Evolutionary conservation across 2,113 vertebrate species (phyloP).

Genomic region (Cyprinus carpio): DNA sequence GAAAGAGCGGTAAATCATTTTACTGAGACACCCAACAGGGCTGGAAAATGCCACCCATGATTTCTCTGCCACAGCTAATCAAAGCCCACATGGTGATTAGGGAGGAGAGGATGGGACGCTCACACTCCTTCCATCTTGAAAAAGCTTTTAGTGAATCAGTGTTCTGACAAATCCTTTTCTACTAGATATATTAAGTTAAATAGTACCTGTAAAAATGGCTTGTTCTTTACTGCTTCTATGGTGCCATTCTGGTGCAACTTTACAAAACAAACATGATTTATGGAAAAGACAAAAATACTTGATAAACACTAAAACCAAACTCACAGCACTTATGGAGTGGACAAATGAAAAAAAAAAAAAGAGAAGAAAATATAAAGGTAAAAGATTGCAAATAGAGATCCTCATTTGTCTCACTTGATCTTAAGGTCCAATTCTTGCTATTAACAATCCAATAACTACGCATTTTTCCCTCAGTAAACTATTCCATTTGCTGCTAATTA

Average conservation of each 20-base stretch:
- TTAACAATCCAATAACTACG: no score
- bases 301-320: background rate
- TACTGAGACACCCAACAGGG: constrained; percentile 62
- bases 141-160: constrained; percentile 54
- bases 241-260: background rate
- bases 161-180: background rate
- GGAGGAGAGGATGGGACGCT: constrained; percentile 49
- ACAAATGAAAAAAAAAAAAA: background rate
- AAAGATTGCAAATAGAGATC: background rate
- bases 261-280: background rate
- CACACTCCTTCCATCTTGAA: constrained; percentile 61
- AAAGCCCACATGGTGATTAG: constrained; percentile 69
- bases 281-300: background rate
- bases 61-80: constrained; percentile 68
- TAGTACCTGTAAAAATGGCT: background rate
- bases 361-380: background rate
- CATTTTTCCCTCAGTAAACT: no score
- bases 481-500: no score
- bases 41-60: constrained; percentile 73
- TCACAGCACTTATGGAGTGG: background rate
- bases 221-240: background rate
- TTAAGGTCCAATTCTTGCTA: no score
- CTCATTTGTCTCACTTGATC: no score
- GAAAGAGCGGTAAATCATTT: constrained; percentile 71
- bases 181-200: background rate